Conservation (phyloP, 1,140 invertebrate species). For the Procambarus clarkii region DNA sequence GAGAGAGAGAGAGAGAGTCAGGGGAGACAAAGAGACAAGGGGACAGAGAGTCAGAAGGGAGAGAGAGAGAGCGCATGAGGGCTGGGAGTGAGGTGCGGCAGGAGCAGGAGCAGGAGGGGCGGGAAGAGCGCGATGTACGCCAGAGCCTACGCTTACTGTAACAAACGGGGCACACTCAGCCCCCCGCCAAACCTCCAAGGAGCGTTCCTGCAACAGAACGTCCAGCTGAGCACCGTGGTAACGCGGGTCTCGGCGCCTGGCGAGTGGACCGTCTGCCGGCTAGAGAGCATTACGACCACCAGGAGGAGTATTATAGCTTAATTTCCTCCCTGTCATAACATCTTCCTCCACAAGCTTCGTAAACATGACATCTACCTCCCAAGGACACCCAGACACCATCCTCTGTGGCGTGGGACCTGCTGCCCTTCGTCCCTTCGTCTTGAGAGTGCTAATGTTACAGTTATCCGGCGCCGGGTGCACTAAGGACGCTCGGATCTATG, state of each 20-base stretch:
- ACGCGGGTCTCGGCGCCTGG: not conserved
- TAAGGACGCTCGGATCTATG: no score
- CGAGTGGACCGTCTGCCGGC: not conserved
- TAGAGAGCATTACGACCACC: not conserved
- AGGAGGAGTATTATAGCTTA: not conserved
- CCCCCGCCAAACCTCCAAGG: constrained; percentile 48
- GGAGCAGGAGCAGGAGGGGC: not conserved
- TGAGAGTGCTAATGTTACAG: no score
- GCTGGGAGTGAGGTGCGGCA: not conserved
- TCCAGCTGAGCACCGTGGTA: constrained; percentile 28
- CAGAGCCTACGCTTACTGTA: constrained; percentile 56
- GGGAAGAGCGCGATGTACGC: constrained; percentile 26
- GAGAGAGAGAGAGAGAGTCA: not conserved
- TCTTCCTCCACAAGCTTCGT: not conserved
- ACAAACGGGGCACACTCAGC: constrained; percentile 47
- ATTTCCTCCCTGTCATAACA: not conserved
- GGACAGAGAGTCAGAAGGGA: not conserved
- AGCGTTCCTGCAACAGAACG: constrained; percentile 46
- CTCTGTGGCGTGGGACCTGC: no score
- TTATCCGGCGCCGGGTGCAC: no score
- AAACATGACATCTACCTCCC: no score
- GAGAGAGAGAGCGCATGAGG: not conserved
- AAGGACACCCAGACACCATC: no score
- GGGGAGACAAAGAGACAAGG: not conserved
- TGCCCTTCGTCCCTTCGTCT: no score